Conservation (phyloP, 2,888 invertebrate genomes). For the Drosophila pegasa region DNA sequence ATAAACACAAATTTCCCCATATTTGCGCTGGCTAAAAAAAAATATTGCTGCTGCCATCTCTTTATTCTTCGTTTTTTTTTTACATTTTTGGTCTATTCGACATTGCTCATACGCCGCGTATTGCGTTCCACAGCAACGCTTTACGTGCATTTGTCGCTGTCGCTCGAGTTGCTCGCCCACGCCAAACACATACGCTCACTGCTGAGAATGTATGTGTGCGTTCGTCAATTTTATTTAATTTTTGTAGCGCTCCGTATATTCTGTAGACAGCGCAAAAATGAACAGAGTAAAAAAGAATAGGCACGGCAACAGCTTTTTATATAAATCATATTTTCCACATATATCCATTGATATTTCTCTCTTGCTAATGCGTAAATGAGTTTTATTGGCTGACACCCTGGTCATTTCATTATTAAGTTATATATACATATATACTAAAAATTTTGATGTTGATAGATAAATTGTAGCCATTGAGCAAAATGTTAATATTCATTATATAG, state of each 20-base stretch:
- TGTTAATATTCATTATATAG: background rate
- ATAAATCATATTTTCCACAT: conserved; percentile 10
- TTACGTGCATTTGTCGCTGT: conserved; percentile 50
- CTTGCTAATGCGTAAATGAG: conserved; percentile 10
- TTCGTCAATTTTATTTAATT: conserved; percentile 73
- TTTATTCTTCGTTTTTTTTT: background rate
- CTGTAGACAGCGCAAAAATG: conserved; percentile 43
- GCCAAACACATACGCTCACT: conserved; percentile 4
- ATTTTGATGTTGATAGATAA: background rate
- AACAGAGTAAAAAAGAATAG: conserved; percentile 50
- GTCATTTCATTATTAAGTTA: background rate
- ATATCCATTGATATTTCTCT: conserved; percentile 30
- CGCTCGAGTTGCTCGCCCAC: conserved; percentile 53
- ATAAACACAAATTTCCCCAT: conserved; percentile 46
- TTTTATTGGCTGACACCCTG: conserved; percentile 1
- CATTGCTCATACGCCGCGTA: conserved; percentile 53
- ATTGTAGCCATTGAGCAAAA: background rate
- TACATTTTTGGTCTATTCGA: conserved; percentile 7
- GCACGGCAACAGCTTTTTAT: conserved; percentile 26
- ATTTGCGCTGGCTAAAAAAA: conserved; percentile 27
- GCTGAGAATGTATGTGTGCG: conserved; percentile 4
- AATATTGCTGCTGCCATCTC: background rate
- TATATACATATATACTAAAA: background rate
- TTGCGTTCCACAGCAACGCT: conserved; percentile 24
- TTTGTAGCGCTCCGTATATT: conserved; percentile 47